Evolutionary conservation across 37 sponge, comb jelly and placozoan species (phyloP), one percentile per base, ranked within the genome.

Genomic region (Petrosia ficiformis): DNA sequence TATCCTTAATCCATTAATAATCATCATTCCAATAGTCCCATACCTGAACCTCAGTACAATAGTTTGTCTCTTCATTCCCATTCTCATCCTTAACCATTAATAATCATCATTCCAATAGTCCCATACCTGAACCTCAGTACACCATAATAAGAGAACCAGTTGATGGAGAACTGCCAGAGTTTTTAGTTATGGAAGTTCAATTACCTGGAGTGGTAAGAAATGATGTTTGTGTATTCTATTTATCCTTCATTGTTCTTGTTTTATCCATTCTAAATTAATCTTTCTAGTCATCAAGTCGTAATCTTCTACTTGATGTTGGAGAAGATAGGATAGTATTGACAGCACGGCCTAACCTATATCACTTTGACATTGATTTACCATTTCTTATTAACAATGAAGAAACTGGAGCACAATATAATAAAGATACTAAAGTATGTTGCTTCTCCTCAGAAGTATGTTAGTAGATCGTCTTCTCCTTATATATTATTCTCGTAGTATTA

Each of bases 291-390:
- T 58, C 82, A 0, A 74, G 74, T 25, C 54, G 59, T 21, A 40
- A 72, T n/a, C 11, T 89, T n/a, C 40, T 34, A 24, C 80, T 93
- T n/a, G 95, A 94, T 21, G 82, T 94, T 34, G 97, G 97, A n/a
- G 97, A 90, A 29, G 97, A 96, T 57, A 80, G 91, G 63, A 31
- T 96, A 1, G 59, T 83, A 8, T 41, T 96, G 26, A 72, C 56
- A 56, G 86, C 95, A 2, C 81, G 76, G 1, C 94, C 94, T 31
- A 75, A 67, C 39, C 63, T 88, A 19, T 96, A 86, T 70, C 82
- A 71, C 16, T 57, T 96, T 42, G 80, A 93, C 56, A 41, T 93
- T 38, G 91, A 93, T 77, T 79, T 96, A 1, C 91, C 97, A 5
- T 96, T 75, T 71, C 38, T 80, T 25, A 67, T 96, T 57, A 61